Percentiles rank a stretch among this genome's conserved stretches.
phyloP scores from a whole-genome alignment of 2,888 invertebrate genomes.

The Oscheius onirici region DNA sequence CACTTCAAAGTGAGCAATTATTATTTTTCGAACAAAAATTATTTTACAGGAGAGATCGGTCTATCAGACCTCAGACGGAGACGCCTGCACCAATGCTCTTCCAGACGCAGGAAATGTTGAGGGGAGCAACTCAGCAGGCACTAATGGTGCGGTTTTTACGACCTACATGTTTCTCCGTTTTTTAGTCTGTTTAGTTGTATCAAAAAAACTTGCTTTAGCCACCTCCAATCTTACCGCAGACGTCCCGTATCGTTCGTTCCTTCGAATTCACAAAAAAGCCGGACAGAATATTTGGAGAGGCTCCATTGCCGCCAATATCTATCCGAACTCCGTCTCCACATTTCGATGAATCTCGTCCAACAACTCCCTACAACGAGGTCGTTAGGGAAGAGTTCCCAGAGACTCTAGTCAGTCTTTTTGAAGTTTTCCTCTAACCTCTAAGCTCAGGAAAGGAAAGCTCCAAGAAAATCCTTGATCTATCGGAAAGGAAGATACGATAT shows the following conservation, averaged over 20 bases:
- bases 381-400: neutral
- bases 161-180: neutral
- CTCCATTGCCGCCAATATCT: neutral
- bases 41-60: neutral
- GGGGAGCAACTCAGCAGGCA: neutral
- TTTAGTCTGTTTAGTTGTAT: no score
- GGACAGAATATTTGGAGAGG: neutral
- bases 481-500: neutral
- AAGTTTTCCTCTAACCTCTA: neutral
- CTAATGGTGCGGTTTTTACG: neutral
- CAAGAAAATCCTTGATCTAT: neutral
- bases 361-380: neutral
- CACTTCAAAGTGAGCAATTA: neutral
- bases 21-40: neutral
- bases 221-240: neutral
- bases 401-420: neutral
- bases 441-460: constrained; percentile 10
- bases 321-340: neutral
- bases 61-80: neutral
- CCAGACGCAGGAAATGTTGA: neutral
- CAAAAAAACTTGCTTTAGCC: no score
- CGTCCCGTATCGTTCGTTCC: neutral
- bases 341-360: neutral
- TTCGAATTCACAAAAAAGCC: constrained; percentile 21
- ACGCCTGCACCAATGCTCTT: neutral